phyloP scores from a whole-genome alignment of 2,113 vertebrate species.

The Serinus canaria region DNA sequence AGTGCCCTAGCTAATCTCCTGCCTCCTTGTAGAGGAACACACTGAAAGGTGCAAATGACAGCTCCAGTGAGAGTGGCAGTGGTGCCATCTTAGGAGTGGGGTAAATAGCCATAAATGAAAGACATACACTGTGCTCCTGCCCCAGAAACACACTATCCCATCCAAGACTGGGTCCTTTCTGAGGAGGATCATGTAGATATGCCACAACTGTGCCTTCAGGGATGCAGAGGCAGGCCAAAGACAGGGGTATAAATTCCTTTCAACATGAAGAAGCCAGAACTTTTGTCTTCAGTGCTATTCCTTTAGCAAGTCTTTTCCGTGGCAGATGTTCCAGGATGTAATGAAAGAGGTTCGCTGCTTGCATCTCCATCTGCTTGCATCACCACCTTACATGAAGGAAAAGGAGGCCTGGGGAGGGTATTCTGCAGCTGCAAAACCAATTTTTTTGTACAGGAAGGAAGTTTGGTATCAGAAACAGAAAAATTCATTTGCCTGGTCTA shows the following conservation, averaged over 20 bases:
- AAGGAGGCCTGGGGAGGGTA: not conserved
- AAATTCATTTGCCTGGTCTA: not conserved
- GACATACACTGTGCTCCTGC: not conserved
- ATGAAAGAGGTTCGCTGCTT: not conserved
- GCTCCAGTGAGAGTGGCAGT: not conserved
- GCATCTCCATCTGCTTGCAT: rapidly evolving
- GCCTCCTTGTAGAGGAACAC: not conserved
- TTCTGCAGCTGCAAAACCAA: not conserved
- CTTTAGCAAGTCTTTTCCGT: not conserved
- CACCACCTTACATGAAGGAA: not conserved
- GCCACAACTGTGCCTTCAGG: rapidly evolving
- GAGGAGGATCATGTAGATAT: not conserved
- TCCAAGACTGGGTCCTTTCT: not conserved
- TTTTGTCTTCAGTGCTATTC: not conserved
- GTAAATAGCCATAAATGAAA: not conserved
- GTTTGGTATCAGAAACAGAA: not conserved
- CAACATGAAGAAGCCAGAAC: not conserved
- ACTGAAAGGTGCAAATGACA: not conserved
- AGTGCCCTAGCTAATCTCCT: not conserved
- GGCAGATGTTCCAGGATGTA: not conserved
- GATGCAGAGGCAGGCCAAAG: not conserved
- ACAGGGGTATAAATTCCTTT: not conserved
- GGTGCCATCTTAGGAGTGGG: not conserved
- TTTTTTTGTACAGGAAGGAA: not conserved
- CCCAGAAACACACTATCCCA: not conserved